A percentile compares a stretch with the other conserved stretches of the same genome.
These are phyloP conservation scores for Rhopilema esculentum DNA, from an alignment of 30 jellyfish, hydroid and myxozoan genomes.

Conservation along the genomic window DNA sequence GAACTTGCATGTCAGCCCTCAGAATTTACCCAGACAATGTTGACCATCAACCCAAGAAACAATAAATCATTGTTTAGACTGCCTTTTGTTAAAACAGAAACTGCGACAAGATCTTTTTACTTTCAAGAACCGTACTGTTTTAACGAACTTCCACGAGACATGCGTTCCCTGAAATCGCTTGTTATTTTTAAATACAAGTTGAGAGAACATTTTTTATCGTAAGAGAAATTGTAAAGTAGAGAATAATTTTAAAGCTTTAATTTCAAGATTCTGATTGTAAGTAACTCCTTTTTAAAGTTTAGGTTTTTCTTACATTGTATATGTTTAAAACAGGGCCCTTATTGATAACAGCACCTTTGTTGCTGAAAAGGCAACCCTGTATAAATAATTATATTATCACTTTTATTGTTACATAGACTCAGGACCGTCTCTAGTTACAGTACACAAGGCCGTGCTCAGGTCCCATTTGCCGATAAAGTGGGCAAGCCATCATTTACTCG, in stretches of 20 bases:
- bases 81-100: conserved; percentile 17
- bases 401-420: too few relatives aligned
- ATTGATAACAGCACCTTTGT: conserved; percentile 10
- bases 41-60: conserved; percentile 21
- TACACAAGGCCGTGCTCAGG: too few relatives aligned
- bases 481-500: too few relatives aligned
- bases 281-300: too few relatives aligned
- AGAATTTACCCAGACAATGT: conserved; percentile 49
- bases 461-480: too few relatives aligned
- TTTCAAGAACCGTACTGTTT: conserved; percentile 34
- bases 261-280: too few relatives aligned
- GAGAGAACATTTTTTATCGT: neutral
- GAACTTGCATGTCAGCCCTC: conserved; percentile 56
- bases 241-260: neutral
- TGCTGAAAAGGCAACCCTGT: too few relatives aligned
- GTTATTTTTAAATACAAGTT: conserved; percentile 18
- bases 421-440: too few relatives aligned
- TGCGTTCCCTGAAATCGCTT: conserved; percentile 10
- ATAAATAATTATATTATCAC: too few relatives aligned
- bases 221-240: too few relatives aligned
- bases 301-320: neutral
- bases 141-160: conserved; percentile 32
- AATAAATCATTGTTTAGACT: conserved; percentile 5
- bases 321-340: conserved; percentile 2
- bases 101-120: conserved; percentile 31